phyloP scores from a whole-genome alignment of 2,797 vertebrate species.

The Clarias pachynema region DNA sequence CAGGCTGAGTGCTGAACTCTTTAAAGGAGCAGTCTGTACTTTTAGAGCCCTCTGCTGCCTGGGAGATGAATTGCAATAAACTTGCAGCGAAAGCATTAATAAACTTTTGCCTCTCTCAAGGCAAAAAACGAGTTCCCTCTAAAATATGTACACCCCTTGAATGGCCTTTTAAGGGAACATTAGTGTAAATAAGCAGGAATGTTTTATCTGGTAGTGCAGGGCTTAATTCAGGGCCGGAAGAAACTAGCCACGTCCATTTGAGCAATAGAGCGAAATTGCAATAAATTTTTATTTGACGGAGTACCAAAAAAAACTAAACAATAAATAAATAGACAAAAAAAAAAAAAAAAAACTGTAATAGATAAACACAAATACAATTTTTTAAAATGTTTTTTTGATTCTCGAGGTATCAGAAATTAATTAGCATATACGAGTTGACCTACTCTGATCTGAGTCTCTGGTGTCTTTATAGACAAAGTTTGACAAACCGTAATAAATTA shows the following conservation, averaged over 20 bases:
- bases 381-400: too few relatives aligned
- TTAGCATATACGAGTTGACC: too few relatives aligned
- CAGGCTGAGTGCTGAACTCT: not conserved
- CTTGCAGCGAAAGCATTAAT: conserved; percentile 14
- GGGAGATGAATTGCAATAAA: conserved; percentile 19
- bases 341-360: too few relatives aligned
- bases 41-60: conserved; percentile 29
- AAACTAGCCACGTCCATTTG: not conserved
- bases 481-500: too few relatives aligned
- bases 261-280: not conserved
- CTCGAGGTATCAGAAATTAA: too few relatives aligned
- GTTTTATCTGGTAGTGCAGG: not conserved
- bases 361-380: too few relatives aligned
- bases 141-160: not conserved
- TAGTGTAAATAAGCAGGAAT: not conserved
- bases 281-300: not conserved
- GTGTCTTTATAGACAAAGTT: too few relatives aligned
- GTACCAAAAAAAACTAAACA: not conserved
- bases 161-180: too few relatives aligned
- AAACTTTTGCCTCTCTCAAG: not conserved
- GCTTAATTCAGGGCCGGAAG: conserved; percentile 16
- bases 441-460: too few relatives aligned
- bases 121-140: too few relatives aligned
- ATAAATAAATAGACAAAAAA: not conserved
- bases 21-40: conserved; percentile 15